Evolutionary conservation across 2,888 invertebrate genomes (phyloP).

Genomic region (Aporophyla lueneburgensis): DNA sequence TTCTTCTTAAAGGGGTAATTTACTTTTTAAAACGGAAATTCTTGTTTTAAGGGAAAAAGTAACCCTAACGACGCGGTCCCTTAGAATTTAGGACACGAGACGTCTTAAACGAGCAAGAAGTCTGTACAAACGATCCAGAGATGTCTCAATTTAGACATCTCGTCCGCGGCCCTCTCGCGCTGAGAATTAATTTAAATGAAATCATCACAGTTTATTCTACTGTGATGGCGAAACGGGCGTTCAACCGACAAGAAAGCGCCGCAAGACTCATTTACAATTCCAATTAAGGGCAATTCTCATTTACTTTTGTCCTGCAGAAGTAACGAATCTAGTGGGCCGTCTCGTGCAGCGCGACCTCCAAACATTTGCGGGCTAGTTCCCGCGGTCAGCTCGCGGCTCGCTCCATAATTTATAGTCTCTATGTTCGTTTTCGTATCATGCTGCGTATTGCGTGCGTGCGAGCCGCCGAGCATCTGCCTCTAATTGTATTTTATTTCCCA

Average conservation of each 20-base stretch:
- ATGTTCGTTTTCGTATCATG: conserved; percentile 40
- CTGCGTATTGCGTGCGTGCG: conserved; percentile 38
- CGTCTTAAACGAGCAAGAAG: conserved; percentile 73
- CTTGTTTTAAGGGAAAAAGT: conserved; percentile 67
- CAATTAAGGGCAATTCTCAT: conserved; percentile 89
- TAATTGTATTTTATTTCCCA: conserved; percentile 51
- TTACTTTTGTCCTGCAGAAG: conserved; percentile 87
- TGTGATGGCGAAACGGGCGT: conserved; percentile 84
- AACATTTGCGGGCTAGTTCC: conserved; percentile 68
- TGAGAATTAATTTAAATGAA: conserved; percentile 89
- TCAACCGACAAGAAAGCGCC: conserved; percentile 88
- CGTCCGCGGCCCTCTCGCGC: conserved; percentile 75
- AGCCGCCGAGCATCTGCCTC: conserved; percentile 21
- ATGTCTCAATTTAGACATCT: conserved; percentile 80
- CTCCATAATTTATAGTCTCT: conserved; percentile 39
- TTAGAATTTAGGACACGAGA: conserved; percentile 71
- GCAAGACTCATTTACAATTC: conserved; percentile 90
- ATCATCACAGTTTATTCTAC: conserved; percentile 89
- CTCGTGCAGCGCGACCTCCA: conserved; percentile 71
- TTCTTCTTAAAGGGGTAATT: conserved; percentile 71
- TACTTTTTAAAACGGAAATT: conserved; percentile 69
- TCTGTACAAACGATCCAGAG: conserved; percentile 76
- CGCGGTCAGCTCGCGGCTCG: conserved; percentile 55
- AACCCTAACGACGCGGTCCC: conserved; percentile 69
- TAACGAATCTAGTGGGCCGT: conserved; percentile 80